Base-by-base conservation (phyloP, 2,113 vertebrate genomes). In the Limanda limanda region DNA sequence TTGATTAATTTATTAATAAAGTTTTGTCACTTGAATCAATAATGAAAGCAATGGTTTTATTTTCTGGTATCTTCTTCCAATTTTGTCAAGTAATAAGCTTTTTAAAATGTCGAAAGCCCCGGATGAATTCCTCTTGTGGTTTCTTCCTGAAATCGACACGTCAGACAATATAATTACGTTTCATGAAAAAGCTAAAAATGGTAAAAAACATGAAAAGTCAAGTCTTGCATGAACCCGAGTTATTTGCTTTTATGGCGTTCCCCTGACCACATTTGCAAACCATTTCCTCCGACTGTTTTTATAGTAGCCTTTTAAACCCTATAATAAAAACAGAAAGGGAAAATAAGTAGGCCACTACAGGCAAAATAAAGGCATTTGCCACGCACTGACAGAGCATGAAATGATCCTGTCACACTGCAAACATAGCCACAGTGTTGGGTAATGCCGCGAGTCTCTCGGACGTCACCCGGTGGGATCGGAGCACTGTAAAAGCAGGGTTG, bases 401-500 rank as follows among this genome's bases (percentile, higher is more conserved):
- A 88, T 83, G 78, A 81, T 70, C 59, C 62, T 79, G 86, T 85
- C 82, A 78, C 81, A 82, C 76, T 81, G 69, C 77, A 83, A 84
- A 87, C 89, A 92, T 88, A 91, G 84, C 80, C 79, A 68, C 73
- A 64, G 74, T 18, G 76, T 90, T 87, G 63, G 85, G 83, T 91
- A 89, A 90, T 86, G 79, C 71, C 20, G 17, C 2, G 20, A 59
- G 79, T 74, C 80, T 76, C 59, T 66, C 47, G 79, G 78, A 89
- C 68, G 79, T 85, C 79, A 70, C 82, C 84, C n/a, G 74, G 52
- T 85, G 55, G 78, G 80, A 82, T 76, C 31, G 69, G 35, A 84
- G 76, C 66, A 25, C 68, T 70, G 78, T 85, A 85, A 84, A 86
- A 90, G 88, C 79, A 79, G 82, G 61, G 67, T 76, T 60, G 80